Conservation (phyloP, 2,888 invertebrate species). For the Drosophila helvetica region DNA sequence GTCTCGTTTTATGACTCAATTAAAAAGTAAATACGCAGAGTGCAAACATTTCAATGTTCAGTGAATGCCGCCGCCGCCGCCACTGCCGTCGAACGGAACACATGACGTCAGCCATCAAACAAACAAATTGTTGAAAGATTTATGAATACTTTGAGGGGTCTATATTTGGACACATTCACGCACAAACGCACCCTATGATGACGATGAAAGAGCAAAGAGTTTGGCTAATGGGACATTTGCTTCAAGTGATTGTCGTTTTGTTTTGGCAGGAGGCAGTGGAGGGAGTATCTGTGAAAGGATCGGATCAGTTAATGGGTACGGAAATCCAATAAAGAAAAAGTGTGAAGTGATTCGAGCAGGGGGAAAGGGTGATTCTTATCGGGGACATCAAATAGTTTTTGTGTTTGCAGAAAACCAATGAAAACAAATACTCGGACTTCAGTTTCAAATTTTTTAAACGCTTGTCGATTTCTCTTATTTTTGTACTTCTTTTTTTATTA, state of each 20-base stretch:
- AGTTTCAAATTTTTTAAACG: too few species aligned
- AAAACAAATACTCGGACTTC: not conserved
- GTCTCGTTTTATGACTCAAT: slow-evolving; percentile 67
- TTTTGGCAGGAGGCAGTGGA: not conserved
- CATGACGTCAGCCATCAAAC: slow-evolving; percentile 36
- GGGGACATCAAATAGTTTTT: too few species aligned
- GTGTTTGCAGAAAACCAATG: too few species aligned
- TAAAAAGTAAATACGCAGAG: slow-evolving; percentile 50
- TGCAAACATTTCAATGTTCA: slow-evolving; percentile 47
- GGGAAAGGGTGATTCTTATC: too few species aligned
- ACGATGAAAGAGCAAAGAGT: slow-evolving; percentile 36
- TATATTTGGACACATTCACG: slow-evolving; percentile 20
- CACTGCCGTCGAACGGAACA: slow-evolving; percentile 21
- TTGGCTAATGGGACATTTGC: slow-evolving; percentile 31
- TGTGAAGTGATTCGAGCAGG: not conserved
- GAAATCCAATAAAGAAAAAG: not conserved
- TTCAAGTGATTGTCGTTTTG: not conserved
- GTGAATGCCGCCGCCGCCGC: slow-evolving; percentile 34
- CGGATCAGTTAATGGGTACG: not conserved
- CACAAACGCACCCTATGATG: slow-evolving; percentile 29
- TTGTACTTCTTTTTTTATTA: slow-evolving; percentile 19
- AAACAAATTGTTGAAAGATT: slow-evolving; percentile 50
- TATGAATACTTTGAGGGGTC: slow-evolving; percentile 35
- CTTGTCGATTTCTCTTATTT: slow-evolving; percentile 3
- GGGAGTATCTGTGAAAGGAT: not conserved